A percentile compares a stretch with the other conserved stretches of the same genome.
Conservation (phyloP, 2,113 vertebrate species). For the Heteronetta atricapilla region DNA sequence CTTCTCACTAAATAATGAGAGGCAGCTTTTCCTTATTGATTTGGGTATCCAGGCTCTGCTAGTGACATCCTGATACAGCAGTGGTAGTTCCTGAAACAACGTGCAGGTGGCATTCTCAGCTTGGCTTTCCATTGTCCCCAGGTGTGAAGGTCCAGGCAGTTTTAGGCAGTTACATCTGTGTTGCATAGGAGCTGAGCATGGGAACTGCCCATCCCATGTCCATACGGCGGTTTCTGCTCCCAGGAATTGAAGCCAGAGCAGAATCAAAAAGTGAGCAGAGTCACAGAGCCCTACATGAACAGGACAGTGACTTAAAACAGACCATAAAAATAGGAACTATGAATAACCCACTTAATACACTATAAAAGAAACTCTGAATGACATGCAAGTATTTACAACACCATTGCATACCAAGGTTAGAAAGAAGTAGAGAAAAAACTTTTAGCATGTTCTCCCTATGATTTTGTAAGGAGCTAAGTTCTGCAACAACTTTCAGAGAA, state of each 20-base stretch:
- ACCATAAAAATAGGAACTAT: not conserved
- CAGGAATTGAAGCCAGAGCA: rapidly evolving
- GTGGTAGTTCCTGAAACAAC: rapidly evolving
- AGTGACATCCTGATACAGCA: rapidly evolving
- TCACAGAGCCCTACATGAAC: not conserved
- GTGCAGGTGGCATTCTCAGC: rapidly evolving
- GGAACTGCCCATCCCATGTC: rapidly evolving
- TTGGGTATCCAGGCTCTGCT: rapidly evolving
- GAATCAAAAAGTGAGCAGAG: not conserved
- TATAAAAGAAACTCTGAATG: not conserved
- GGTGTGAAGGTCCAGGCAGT: rapidly evolving
- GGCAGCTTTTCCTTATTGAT: not conserved
- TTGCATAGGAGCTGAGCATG: rapidly evolving
- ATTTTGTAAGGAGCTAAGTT: not conserved
- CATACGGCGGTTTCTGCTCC: not conserved
- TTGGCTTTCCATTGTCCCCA: rapidly evolving
- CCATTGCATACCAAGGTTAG: too few relatives aligned
- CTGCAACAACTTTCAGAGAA: not conserved
- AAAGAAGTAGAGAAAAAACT: not conserved
- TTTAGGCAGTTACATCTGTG: not conserved
- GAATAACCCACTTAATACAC: not conserved
- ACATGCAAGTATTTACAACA: not conserved
- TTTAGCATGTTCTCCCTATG: not conserved
- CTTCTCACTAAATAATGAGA: not conserved
- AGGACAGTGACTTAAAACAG: not conserved